Evolutionary conservation across 2,888 invertebrate species (phyloP), one percentile per base, ranked within the genome.

Genomic region (Exephanes ischioxanthus): DNA sequence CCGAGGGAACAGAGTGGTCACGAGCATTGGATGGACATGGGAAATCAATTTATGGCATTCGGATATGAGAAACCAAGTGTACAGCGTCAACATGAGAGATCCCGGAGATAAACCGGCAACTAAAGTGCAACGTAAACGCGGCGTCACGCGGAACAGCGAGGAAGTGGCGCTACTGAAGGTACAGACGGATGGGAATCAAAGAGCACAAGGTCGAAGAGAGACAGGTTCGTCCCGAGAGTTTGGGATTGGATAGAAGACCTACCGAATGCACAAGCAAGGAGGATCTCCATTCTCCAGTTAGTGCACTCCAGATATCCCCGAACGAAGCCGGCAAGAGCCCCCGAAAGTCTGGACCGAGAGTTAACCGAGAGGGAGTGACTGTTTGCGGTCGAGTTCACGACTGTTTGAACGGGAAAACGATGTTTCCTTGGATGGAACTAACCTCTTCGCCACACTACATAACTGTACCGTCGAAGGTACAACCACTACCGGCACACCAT

Each of bases 321-420:
- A 73, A 67, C 68, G 73, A 51, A 63, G 70, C 19, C 48, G 7
- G 19, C 33, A 67, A 33, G 58, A 79, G 61, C 45, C 45, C 30
- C 45, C 30, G 45, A 83, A 77, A 80, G 71, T 76, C 80, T 48
- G 55, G 63, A 80, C 75, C 19, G 61, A 84, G 76, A 45, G 85
- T 73, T 67, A 75, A 84, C 71, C 71, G 68, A 70, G 66, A 71
- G 66, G 80, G 70, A 84, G 84, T 78, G 68, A 87, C 86, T 89
- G 87, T 89, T 88, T 89, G 88, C 87, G 89, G 88, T 88, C 75
- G 77, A 88, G 86, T 89, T 87, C 87, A 80, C 86, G 85, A 85
- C 85, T 89, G 88, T 89, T 89, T 86, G 87, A 88, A 83, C 84
- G 71, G 76, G 72, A 76, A 76, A 84, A 85, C 85, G 77, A 85